Percentiles rank a stretch among this genome's conserved stretches.
Evolutionary conservation across 2,888 invertebrate species (phyloP).

Genomic region (Melolontha melolontha): DNA sequence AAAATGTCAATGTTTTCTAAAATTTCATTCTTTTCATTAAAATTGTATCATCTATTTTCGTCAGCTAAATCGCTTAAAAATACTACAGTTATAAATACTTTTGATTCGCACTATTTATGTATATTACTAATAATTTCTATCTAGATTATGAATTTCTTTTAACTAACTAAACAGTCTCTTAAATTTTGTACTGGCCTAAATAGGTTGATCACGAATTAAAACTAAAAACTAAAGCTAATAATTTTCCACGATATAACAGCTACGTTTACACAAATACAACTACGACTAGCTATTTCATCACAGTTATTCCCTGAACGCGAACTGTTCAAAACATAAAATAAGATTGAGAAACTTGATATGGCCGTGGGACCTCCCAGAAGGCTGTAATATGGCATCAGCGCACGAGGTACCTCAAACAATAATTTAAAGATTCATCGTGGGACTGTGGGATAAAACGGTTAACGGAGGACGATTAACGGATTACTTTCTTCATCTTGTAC

Average conservation of each 20-base stretch:
- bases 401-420: conserved; percentile 19
- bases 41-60: no score
- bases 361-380: conserved; percentile 19
- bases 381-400: conserved; percentile 2
- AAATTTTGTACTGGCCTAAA: conserved; percentile 57
- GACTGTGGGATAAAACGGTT: conserved; percentile 26
- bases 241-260: conserved; percentile 16
- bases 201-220: conserved; percentile 46
- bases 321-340: conserved; percentile 31
- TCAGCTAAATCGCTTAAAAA: no score
- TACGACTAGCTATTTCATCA: conserved; percentile 54
- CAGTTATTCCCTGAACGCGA: conserved; percentile 55
- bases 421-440: conserved; percentile 34
- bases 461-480: conserved; percentile 28
- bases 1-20: no score
- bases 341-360: conserved; percentile 28
- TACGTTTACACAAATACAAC: conserved; percentile 27
- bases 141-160: background rate
- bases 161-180: conserved; percentile 55
- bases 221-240: conserved; percentile 37
- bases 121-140: background rate
- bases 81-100: no score
- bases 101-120: background rate
- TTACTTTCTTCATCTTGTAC: conserved; percentile 17
- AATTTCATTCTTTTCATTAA: no score